Base-by-base conservation (phyloP, 2,888 invertebrate genomes). In the Timema cristinae region DNA sequence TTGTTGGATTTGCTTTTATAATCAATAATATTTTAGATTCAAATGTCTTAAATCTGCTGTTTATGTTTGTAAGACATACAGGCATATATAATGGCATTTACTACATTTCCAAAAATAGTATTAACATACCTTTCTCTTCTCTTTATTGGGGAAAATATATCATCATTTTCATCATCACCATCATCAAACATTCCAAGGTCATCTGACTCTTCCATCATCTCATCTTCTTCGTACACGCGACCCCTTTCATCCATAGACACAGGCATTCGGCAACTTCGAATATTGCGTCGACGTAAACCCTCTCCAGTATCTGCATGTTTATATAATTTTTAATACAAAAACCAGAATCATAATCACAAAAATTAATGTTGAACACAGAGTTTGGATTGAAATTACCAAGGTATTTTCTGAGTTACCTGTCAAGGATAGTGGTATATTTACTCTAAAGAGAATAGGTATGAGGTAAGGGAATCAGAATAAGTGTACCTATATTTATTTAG, bases 121-220 rank as follows among this genome's bases (percentile, higher is more conserved):
- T 15, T 48, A 47, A n/a, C n/a, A 9, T n/a, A 71, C 71, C 71
- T 71, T 56, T 71, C 71, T 8, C 71, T 68, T 15, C 67, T 54
- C 50, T 71, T 71, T 9, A 68, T 67, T 47, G 73, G 73, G 16
- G 67, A 68, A 56, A 73, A 73, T 15, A 73, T 73, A 66, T 73
- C 73, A 50, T 73, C 73, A 51, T 70, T 70, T 52, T 68, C 69
- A 47, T 68, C 72, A 54, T 72, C 72, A 8, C 16, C 72, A 47
- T 69, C 69, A 10, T 71, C 73, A 71, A 56, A 71, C 54, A 71
- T 69, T 5, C 59, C 71, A 32, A 68, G 66, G 71, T 73, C 73
- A 71, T 73, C 73, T n/a, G 71, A 73, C 66, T 73, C 73, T n/a
- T 73, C 73, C 50, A 71, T 69, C 73, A 73, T 73, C 50, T 71